Percentiles rank a stretch among this genome's conserved stretches.
Evolutionary conservation across 2,888 invertebrate genomes (phyloP).

Genomic region (Plebejus argus): DNA sequence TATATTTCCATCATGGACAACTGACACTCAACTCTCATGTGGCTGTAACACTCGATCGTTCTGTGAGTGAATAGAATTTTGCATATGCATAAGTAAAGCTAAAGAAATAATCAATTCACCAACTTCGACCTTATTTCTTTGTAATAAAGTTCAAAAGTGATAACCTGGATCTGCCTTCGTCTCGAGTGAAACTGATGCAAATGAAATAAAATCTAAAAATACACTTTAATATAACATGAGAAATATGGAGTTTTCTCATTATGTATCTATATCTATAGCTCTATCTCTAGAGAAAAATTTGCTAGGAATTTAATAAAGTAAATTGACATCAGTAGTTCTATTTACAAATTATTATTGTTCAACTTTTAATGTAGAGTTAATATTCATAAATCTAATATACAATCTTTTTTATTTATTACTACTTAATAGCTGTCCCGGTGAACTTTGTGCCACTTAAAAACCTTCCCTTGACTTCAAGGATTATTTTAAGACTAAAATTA

Average conservation of each 20-base stretch:
- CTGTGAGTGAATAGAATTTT: slow-evolving; percentile 44
- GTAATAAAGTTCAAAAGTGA: neutral
- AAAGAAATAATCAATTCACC: neutral
- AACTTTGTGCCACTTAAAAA: too few relatives aligned
- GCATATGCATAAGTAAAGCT: slow-evolving; percentile 50
- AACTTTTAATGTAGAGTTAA: too few relatives aligned
- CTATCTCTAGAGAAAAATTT: neutral
- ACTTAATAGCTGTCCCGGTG: too few relatives aligned
- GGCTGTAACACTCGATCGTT: neutral
- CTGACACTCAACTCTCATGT: neutral
- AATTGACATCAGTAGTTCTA: neutral
- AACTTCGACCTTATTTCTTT: neutral
- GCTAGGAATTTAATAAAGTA: neutral
- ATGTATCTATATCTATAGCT: neutral
- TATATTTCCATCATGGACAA: neutral
- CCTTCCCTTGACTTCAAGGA: too few relatives aligned
- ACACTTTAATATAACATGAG: neutral
- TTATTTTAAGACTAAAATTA: too few relatives aligned
- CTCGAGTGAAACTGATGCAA: slow-evolving; percentile 35
- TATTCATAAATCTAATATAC: too few relatives aligned
- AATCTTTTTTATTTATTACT: too few relatives aligned
- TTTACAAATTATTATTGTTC: too few relatives aligned
- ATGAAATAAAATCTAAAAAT: slow-evolving; percentile 15
- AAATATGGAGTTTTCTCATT: neutral
- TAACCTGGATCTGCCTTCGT: neutral